phyloP scores from a whole-genome alignment of 1,140 invertebrate species.

The Drosophila busckii region DNA sequence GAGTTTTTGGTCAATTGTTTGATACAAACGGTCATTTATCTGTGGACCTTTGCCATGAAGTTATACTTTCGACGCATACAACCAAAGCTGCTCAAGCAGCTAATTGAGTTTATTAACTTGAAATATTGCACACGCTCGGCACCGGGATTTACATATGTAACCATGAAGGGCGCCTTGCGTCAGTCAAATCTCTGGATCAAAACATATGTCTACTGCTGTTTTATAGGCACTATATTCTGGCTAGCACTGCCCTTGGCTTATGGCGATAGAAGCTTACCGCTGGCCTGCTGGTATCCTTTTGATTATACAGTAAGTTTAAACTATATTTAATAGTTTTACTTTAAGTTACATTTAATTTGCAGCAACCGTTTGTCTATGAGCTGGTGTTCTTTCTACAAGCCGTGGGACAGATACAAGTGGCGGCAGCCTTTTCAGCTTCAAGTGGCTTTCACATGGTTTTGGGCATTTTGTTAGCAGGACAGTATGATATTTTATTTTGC shows the following conservation, averaged over 20 bases:
- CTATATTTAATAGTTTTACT: neutral
- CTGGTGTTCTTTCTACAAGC: slow-evolving; percentile 57
- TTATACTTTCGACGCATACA: slow-evolving; percentile 59
- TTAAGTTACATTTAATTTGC: neutral
- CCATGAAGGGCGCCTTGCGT: slow-evolving; percentile 33
- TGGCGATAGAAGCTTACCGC: slow-evolving; percentile 52
- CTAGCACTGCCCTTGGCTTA: slow-evolving; percentile 56
- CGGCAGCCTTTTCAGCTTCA: slow-evolving; percentile 53
- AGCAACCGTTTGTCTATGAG: slow-evolving; percentile 67
- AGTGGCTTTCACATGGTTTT: slow-evolving; percentile 64
- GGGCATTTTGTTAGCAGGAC: slow-evolving; percentile 62
- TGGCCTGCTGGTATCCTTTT: slow-evolving; percentile 75
- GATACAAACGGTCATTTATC: slow-evolving; percentile 68
- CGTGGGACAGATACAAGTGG: slow-evolving; percentile 66
- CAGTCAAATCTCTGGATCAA: slow-evolving; percentile 57
- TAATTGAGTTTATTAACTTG: slow-evolving; percentile 48
- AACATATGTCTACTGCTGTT: slow-evolving; percentile 62
- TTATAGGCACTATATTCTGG: slow-evolving; percentile 65
- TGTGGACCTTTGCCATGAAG: slow-evolving; percentile 68
- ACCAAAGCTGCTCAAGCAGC: slow-evolving; percentile 27
- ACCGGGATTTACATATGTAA: slow-evolving; percentile 59
- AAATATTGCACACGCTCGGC: slow-evolving; percentile 47
- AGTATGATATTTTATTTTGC: slow-evolving; percentile 65
- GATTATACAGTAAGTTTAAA: slow-evolving; percentile 53
- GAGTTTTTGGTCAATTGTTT: slow-evolving; percentile 66